These are phyloP conservation scores for Apostichopus japonicus DNA, from an alignment of 35 echinoderm and acorn worm genomes.

Conservation along the genomic window DNA sequence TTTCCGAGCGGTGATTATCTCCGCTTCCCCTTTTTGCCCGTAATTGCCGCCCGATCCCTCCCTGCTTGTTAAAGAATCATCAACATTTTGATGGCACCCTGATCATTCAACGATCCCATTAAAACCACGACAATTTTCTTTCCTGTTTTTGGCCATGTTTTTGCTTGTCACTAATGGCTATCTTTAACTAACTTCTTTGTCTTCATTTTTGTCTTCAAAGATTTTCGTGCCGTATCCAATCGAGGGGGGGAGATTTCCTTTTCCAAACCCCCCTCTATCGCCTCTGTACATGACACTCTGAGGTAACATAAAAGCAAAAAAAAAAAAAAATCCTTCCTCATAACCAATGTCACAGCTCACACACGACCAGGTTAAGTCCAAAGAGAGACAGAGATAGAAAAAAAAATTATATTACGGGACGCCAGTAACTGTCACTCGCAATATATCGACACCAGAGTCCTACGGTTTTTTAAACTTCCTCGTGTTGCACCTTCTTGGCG, in stretches of 20 bases:
- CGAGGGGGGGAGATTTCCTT: neutral
- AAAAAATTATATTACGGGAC: conserved; percentile 42
- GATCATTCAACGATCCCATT: conserved; percentile 30
- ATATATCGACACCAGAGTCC: conserved; percentile 36
- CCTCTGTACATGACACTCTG: conserved; percentile 46
- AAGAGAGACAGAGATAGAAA: neutral
- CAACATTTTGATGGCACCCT: conserved; percentile 1
- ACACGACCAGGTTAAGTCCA: conserved; percentile 30
- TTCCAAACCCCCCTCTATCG: neutral
- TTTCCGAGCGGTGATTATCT: neutral
- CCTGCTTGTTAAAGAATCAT: conserved; percentile 9
- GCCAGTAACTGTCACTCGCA: conserved; percentile 47
- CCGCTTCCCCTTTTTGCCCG: neutral
- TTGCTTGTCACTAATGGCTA: neutral
- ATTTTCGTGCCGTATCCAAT: conserved; percentile 15
- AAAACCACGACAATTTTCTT: neutral
- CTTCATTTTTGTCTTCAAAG: conserved; percentile 14
- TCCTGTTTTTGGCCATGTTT: conserved; percentile 18
- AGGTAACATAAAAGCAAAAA: conserved; percentile 43
- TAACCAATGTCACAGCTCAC: conserved; percentile 24
- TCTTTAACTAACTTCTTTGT: conserved; percentile 48
- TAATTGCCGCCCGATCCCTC: neutral
- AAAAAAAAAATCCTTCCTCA: neutral
- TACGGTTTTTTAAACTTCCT: conserved; percentile 19
- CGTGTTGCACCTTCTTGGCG: conserved; percentile 48